Base-by-base conservation (phyloP, 2,113 vertebrate species). In the Mellivora capensis region DNA sequence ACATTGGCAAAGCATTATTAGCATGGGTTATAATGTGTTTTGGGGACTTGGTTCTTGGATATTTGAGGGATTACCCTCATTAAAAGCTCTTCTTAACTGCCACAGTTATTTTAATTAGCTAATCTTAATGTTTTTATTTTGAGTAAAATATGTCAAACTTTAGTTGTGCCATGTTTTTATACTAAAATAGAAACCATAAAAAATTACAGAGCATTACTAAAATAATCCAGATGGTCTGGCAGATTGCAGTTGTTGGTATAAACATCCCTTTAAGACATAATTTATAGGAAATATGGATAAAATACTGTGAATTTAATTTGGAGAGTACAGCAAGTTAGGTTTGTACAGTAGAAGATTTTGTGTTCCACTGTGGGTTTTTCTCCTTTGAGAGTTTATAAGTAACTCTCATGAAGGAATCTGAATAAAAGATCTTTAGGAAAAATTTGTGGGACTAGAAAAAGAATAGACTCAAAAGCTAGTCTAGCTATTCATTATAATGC, bases 211-310 rank as follows among this genome's bases (percentile, higher is more conserved):
- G 81, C 69, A 77, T 87, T 90, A 76, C 88, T 85, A 90, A 96
- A 93, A 93, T 87, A 93, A 84, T 59, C 72, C 42, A 86, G 44
- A 81, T 95, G 37, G 6, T 69, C 76, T 97, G 37, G 34, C 76
- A 95, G 67, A 76, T 90, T 76, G 4, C 44, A 85, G 31, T 79
- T 93, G 23, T 91, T 90, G 29, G 14, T 77, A 25, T 96, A 69
- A 86, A 95, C 18, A 81, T 92, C 69, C 86, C 89, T 94, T 95
- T 92, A 95, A 84, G 93, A 57, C 31, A 76, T 57, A 47, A 62
- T 67, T 86, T 82, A 49, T 89, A 87, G 87, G 20, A 87, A 93
- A 77, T 88, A 64, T 37, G 39, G 23, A 14, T 82, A 57, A 81
- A 89, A 67, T 88, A 44, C 52, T 69, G 6, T 88, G 57, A 88